These are phyloP conservation scores for Megaceryle alcyon DNA, from an alignment of 2,797 vertebrate genomes.

Conservation along the genomic window DNA sequence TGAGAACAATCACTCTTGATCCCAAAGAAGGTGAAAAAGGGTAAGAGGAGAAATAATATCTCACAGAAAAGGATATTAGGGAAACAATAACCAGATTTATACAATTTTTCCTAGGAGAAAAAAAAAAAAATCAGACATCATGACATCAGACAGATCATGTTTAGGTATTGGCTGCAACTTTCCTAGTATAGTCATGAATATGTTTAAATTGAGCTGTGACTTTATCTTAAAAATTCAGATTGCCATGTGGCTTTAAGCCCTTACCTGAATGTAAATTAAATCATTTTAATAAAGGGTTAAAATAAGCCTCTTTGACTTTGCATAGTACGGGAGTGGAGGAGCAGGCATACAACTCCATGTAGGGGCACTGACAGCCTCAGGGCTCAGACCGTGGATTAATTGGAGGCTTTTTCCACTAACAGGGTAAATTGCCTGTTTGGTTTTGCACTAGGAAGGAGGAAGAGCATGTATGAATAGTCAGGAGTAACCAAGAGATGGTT, in stretches of 20 bases:
- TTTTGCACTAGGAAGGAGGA: neutral
- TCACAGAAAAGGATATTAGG: neutral
- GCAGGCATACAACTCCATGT: neutral
- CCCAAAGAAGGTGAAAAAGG: slow-evolving; percentile 37
- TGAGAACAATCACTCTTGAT: slow-evolving; percentile 16
- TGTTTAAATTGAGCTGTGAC: neutral
- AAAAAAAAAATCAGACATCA: neutral
- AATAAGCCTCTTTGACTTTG: neutral
- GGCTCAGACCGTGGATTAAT: neutral
- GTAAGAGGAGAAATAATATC: neutral
- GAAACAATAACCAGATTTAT: neutral
- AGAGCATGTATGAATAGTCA: neutral
- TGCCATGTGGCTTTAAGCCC: neutral
- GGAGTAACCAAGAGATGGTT: neutral
- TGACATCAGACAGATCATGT: neutral
- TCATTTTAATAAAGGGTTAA: neutral
- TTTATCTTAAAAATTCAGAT: neutral
- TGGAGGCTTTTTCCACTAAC: neutral
- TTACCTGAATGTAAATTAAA: neutral
- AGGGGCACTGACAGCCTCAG: neutral
- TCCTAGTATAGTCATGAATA: neutral
- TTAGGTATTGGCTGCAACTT: neutral
- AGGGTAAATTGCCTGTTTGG: neutral
- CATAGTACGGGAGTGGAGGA: neutral
- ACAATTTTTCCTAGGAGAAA: neutral